These are phyloP conservation scores for Serripes groenlandicus DNA, from an alignment of 2,888 invertebrate genomes.

Conservation along the genomic window DNA sequence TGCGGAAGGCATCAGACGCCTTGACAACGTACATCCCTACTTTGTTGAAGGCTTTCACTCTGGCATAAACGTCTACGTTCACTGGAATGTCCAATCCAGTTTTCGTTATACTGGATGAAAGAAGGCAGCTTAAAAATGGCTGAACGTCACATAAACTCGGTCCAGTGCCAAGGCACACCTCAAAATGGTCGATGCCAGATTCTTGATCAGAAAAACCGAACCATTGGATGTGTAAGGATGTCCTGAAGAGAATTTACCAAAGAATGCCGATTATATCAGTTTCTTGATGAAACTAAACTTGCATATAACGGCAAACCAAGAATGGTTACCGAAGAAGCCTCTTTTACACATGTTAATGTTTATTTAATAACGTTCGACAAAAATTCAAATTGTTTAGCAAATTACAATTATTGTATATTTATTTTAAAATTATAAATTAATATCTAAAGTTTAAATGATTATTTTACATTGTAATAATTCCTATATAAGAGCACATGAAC, in stretches of 20 bases:
- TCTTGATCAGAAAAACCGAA: slow-evolving; percentile 51
- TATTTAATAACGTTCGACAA: too few relatives aligned
- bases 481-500: background rate
- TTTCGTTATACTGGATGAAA: slow-evolving; percentile 32
- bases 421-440: too few relatives aligned
- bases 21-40: slow-evolving; percentile 32
- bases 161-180: slow-evolving; percentile 29
- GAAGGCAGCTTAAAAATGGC: slow-evolving; percentile 29
- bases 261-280: too few relatives aligned
- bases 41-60: slow-evolving; percentile 51
- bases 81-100: slow-evolving; percentile 39
- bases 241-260: slow-evolving; percentile 34
- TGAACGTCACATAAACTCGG: slow-evolving; percentile 47
- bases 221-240: slow-evolving; percentile 38
- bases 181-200: slow-evolving; percentile 49
- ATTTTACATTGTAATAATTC: background rate
- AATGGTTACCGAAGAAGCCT: too few relatives aligned
- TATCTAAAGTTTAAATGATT: too few relatives aligned
- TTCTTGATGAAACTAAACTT: too few relatives aligned
- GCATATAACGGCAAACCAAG: too few relatives aligned
- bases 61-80: slow-evolving; percentile 31
- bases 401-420: too few relatives aligned
- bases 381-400: too few relatives aligned
- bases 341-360: too few relatives aligned
- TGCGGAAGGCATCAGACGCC: slow-evolving; percentile 47